A percentile compares a stretch with the other conserved stretches of the same genome.
phyloP scores from a whole-genome alignment of 2,888 invertebrate genomes.

The Lepidochitona cinerea region DNA sequence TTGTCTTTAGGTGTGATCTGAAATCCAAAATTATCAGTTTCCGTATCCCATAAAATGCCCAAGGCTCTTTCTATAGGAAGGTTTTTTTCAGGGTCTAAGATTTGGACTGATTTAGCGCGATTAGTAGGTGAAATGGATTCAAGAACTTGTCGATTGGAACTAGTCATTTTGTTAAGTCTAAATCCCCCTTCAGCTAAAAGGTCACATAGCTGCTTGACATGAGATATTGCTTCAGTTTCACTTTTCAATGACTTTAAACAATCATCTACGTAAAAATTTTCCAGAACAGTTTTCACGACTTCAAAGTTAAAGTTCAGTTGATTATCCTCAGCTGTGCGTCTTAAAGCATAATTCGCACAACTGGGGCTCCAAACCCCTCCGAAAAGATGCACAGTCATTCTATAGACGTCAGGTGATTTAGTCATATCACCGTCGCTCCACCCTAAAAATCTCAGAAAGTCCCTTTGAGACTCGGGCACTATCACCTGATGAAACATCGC shows the following conservation, averaged over 20 bases:
- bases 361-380: conserved; percentile 16
- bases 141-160: not conserved
- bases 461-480: too few relatives aligned
- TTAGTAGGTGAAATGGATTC: not conserved
- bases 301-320: not conserved
- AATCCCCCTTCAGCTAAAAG: conserved; percentile 10
- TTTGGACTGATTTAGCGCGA: too few relatives aligned
- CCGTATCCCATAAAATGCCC: too few relatives aligned
- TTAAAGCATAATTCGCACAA: conserved; percentile 8
- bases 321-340: conserved; percentile 7
- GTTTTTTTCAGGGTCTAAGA: too few relatives aligned
- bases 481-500: too few relatives aligned
- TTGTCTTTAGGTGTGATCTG: too few relatives aligned
- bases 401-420: not conserved
- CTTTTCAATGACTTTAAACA: not conserved
- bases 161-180: not conserved
- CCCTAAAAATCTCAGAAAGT: conserved; percentile 12
- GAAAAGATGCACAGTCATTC: too few relatives aligned
- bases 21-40: too few relatives aligned
- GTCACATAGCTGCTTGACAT: not conserved
- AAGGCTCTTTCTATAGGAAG: too few relatives aligned
- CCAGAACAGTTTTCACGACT: not conserved
- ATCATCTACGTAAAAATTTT: conserved; percentile 20
- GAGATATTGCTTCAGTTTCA: not conserved
- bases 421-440: conserved; percentile 6